phyloP scores from a whole-genome alignment of 2,113 vertebrate species.

The Progne subis region DNA sequence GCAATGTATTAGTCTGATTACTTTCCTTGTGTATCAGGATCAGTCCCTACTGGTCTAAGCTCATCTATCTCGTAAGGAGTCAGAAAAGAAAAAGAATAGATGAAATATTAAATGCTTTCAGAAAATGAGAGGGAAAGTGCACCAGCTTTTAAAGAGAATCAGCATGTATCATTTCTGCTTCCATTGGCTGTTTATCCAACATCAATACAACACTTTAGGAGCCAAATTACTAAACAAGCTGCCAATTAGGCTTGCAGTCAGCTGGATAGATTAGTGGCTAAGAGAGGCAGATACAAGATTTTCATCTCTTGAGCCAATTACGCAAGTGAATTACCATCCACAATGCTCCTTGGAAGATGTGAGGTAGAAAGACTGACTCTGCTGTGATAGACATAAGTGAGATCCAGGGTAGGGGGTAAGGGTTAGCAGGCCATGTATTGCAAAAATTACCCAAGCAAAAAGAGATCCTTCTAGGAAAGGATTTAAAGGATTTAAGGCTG shows the following conservation, averaged over 20 bases:
- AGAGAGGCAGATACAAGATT: conserved; percentile 81
- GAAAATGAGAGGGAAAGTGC: conserved; percentile 13
- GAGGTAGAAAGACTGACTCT: conserved; percentile 62
- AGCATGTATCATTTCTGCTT: conserved; percentile 73
- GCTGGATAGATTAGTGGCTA: conserved; percentile 83
- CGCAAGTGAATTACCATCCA: conserved; percentile 78
- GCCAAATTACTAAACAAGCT: conserved; percentile 89
- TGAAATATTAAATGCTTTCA: conserved; percentile 35
- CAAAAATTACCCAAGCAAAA: conserved; percentile 63
- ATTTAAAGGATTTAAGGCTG: conserved; percentile 74
- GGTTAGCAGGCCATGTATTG: conserved; percentile 56
- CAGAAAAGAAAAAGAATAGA: conserved; percentile 15
- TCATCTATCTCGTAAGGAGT: conserved; percentile 1
- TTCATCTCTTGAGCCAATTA: conserved; percentile 86
- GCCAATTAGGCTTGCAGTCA: conserved; percentile 87
- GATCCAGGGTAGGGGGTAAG: conserved; percentile 55
- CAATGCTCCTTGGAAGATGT: conserved; percentile 71
- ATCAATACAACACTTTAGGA: conserved; percentile 85
- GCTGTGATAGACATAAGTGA: conserved; percentile 61
- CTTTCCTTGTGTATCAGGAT: conserved; percentile 2
- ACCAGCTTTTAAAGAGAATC: conserved; percentile 61
- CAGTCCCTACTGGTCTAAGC: conserved; percentile 21
- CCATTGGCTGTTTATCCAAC: conserved; percentile 82
- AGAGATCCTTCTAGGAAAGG: conserved; percentile 68
- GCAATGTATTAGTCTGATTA: background rate